Evolutionary conservation across 2,113 vertebrate genomes (phyloP).

Genomic region (Noturus placidus): DNA sequence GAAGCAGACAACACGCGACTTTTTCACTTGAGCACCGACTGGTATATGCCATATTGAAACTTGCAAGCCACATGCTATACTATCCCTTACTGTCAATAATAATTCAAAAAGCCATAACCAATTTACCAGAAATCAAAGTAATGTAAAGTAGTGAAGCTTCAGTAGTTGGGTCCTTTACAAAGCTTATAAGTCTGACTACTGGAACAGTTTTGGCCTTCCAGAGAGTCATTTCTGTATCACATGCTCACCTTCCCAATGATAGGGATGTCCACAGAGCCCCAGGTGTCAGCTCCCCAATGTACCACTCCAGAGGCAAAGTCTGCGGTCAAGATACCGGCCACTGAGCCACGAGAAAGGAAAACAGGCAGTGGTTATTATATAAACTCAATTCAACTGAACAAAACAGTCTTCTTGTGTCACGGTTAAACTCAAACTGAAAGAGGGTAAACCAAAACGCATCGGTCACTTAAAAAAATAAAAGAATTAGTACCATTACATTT

Average conservation of each 20-base stretch:
- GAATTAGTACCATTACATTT: neutral
- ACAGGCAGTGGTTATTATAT: neutral
- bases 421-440: neutral
- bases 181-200: neutral
- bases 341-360: constrained; percentile 50
- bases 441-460: neutral
- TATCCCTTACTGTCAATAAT: neutral
- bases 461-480: neutral
- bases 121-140: neutral
- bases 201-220: neutral
- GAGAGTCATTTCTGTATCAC: neutral
- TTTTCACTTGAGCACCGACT: neutral
- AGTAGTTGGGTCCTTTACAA: neutral
- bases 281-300: constrained; percentile 79
- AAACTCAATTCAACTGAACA: neutral
- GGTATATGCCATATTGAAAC: neutral
- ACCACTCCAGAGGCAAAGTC: constrained; percentile 81
- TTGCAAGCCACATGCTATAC: neutral
- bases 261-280: constrained; percentile 86
- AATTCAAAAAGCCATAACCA: neutral
- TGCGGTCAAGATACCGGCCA: constrained; percentile 79
- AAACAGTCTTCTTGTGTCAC: neutral
- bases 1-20: neutral
- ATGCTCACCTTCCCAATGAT: constrained; percentile 77
- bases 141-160: neutral